These are phyloP conservation scores for Rhinoderma darwinii DNA, from an alignment of 2,113 vertebrate genomes.

Conservation along the genomic window DNA sequence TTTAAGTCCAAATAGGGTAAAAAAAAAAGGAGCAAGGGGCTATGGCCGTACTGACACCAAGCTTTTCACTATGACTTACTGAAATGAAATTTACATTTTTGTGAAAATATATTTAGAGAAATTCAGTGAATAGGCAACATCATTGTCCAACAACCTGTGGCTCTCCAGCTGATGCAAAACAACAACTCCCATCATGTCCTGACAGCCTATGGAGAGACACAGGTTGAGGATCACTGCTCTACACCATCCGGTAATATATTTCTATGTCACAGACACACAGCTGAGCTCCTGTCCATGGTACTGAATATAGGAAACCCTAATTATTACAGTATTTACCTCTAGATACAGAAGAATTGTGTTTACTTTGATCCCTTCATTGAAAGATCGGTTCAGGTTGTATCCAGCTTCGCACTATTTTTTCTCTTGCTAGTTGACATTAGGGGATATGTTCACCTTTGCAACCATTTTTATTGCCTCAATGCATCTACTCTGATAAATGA, in stretches of 20 bases:
- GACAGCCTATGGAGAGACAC: not conserved
- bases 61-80: no score
- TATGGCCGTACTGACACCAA: no score
- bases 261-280: not conserved
- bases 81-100: no score
- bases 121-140: no score
- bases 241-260: not conserved
- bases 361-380: not conserved
- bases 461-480: not conserved
- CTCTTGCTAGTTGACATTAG: not conserved
- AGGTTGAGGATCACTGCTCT: not conserved
- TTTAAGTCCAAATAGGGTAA: no score
- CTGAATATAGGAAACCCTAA: not conserved
- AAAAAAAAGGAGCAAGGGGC: no score
- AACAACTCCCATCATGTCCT: no score
- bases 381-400: not conserved
- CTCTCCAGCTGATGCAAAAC: not conserved
- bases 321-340: not conserved
- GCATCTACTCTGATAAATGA: not conserved
- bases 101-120: no score
- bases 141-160: no score
- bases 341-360: not conserved
- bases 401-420: not conserved
- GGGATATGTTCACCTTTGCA: not conserved
- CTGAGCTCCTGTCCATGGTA: slow-evolving; percentile 39